These are phyloP conservation scores for Pipistrellus pygmaeus DNA, from an alignment of 2,797 vertebrate genomes.

Conservation along the genomic window DNA sequence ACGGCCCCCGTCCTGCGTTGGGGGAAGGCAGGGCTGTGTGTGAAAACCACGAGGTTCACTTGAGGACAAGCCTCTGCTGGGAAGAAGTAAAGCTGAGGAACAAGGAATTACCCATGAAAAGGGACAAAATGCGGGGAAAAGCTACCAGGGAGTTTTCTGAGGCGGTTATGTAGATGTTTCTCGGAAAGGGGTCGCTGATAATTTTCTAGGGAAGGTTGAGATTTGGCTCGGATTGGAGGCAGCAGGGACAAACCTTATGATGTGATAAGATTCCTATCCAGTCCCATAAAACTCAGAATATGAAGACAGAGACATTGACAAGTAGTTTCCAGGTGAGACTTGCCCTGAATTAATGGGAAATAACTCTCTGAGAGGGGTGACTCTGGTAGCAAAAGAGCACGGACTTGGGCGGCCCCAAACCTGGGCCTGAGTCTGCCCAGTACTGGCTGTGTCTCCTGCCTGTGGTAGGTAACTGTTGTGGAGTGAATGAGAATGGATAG, in stretches of 20 bases:
- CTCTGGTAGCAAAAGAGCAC: background rate
- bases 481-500: background rate
- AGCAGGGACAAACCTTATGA: background rate
- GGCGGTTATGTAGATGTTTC: constrained; percentile 22
- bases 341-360: background rate
- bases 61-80: constrained; percentile 63
- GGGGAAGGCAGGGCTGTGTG: background rate
- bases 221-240: constrained; percentile 5
- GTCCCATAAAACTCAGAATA: background rate
- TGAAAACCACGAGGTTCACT: constrained; percentile 58
- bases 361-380: background rate
- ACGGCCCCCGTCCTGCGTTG: background rate
- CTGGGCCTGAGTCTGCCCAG: background rate
- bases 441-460: background rate
- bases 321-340: background rate
- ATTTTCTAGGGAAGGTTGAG: constrained; percentile 53
- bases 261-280: background rate
- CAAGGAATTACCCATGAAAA: constrained; percentile 1
- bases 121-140: constrained; percentile 8
- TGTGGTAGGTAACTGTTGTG: background rate
- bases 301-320: background rate
- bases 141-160: background rate
- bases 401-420: background rate
- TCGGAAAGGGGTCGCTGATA: constrained; percentile 23
- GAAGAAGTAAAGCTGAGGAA: constrained; percentile 67